Evolutionary conservation across 2,113 vertebrate genomes (phyloP).

Genomic region (Sitta europaea): DNA sequence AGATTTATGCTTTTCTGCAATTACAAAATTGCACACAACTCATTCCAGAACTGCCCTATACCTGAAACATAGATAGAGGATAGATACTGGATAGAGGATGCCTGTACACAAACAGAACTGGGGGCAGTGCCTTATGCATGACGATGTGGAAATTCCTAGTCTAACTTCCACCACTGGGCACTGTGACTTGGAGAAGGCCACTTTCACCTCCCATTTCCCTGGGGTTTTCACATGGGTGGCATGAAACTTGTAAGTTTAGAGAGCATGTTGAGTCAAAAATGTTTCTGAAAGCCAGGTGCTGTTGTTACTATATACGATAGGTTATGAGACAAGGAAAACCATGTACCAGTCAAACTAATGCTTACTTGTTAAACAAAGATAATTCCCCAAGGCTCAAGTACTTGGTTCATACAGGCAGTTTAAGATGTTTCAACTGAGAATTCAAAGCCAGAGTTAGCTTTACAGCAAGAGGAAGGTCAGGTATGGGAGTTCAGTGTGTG

Average conservation of each 20-base stretch:
- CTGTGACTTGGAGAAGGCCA: not conserved
- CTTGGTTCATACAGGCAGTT: not conserved
- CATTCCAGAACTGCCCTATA: not conserved
- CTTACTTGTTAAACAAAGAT: not conserved
- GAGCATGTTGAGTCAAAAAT: not conserved
- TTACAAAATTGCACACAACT: not conserved
- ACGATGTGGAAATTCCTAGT: not conserved
- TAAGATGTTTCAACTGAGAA: not conserved
- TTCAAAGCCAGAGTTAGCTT: not conserved
- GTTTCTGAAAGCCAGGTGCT: not conserved
- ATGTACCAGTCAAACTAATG: not conserved
- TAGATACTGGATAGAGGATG: not conserved
- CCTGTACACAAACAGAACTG: not conserved
- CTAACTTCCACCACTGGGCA: accelerated
- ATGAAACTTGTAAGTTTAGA: not conserved
- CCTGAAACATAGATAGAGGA: too few species aligned
- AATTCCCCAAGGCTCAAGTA: not conserved
- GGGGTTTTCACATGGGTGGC: not conserved
- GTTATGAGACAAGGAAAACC: not conserved
- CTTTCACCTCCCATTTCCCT: not conserved
- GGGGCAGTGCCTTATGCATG: accelerated
- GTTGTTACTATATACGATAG: not conserved
- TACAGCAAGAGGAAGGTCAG: not conserved
- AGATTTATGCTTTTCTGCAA: not conserved
- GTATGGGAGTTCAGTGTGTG: not conserved